Base-by-base conservation (phyloP, 2,797 vertebrate species). In the Columba guinea region DNA sequence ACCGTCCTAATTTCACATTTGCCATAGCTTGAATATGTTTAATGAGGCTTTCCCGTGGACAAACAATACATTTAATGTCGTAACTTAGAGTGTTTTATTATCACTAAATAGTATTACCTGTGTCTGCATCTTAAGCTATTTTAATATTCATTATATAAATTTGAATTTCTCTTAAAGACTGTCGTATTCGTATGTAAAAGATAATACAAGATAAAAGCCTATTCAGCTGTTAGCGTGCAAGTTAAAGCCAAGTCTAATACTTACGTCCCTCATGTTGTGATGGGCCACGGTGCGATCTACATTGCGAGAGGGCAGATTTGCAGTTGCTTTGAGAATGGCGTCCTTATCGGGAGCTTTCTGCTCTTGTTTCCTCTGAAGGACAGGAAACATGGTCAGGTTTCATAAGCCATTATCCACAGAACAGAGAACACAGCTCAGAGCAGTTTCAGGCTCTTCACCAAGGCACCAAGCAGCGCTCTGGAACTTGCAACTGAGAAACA, bases 261-360 rank as follows among this genome's bases (percentile, higher is more conserved):
- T 98, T 96, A 99, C 99, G 34, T 99, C 99, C 98, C 99, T 98
- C 98, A 99, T 98, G 97, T 98, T 99, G 97, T 99, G 99, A 77
- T 99, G 99, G 22, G 98, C 98, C 30, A 99, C 98, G 0, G 98
- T 98, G 87, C 99, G 99, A 95, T 99, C 99, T 11, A 97, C 98
- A 92, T 98, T 98, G 71, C 98, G 98, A 26, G 98, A 98, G 6
- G 99, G 98, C 89, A 99, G 98, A 88, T 70, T 98, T 84, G 98
- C 98, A 3, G 99, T 99, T 13, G 99, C 99, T 93, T 99, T 99
- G 55, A 99, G 97, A 70, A 99, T 99, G 28, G 99, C 98, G 1
- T 99, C 99, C 97, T 99, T 99, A 97, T 99, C 99, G 5, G 99
- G 99, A 95, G 99, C 99, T 96, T 99, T 99, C 96, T 99, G 99